Percentiles rank a stretch among this genome's conserved stretches.
phyloP scores from a whole-genome alignment of 2,113 vertebrate genomes.

The Rhinichthys klamathensis region DNA sequence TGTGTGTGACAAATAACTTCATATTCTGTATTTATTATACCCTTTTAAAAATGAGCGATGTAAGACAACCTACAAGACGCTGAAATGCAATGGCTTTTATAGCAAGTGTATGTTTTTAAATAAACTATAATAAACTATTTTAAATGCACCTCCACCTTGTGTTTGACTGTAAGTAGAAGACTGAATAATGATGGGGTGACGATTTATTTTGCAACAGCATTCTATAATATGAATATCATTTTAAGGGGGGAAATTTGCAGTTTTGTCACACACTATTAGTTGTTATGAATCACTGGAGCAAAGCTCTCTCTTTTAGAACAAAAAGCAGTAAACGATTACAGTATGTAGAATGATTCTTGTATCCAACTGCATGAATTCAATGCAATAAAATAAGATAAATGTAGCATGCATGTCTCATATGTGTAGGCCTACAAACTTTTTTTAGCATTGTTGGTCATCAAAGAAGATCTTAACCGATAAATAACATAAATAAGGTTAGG shows the following conservation, averaged over 20 bases:
- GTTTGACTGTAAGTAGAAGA: constrained; percentile 3
- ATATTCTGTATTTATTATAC: constrained; percentile 85
- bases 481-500: background rate
- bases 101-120: constrained; percentile 98
- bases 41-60: constrained; percentile 77
- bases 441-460: too few relatives aligned
- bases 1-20: constrained; percentile 70
- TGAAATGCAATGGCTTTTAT: constrained; percentile 90
- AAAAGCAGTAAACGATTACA: background rate
- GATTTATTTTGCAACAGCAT: background rate
- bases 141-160: constrained; percentile 47
- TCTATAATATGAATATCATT: too few relatives aligned
- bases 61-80: constrained; percentile 66
- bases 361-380: too few relatives aligned
- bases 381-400: background rate
- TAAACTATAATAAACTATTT: constrained; percentile 86
- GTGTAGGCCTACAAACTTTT: background rate
- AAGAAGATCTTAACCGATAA: background rate
- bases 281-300: background rate
- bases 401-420: background rate
- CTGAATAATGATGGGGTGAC: background rate
- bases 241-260: too few relatives aligned
- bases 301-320: background rate
- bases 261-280: background rate
- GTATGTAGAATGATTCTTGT: background rate